Evolutionary conservation across 2,888 invertebrate species (phyloP).

Genomic region (Lysandra bellargus): DNA sequence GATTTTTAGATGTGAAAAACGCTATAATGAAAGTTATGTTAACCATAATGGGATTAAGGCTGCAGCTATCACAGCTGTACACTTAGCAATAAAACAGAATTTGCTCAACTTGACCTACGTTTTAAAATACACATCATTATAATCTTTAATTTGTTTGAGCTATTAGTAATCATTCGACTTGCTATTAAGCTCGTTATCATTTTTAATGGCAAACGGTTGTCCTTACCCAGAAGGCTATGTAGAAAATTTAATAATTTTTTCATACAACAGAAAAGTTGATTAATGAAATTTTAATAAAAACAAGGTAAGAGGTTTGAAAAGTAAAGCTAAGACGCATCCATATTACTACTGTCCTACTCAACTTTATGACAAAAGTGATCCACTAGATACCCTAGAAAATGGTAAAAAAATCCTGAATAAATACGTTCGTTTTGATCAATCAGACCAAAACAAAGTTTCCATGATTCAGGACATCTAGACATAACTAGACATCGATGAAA

Average conservation of each 20-base stretch:
- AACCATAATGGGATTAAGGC: conserved; percentile 47
- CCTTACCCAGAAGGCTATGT: background rate
- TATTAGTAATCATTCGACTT: background rate
- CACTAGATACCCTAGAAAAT: too few species aligned
- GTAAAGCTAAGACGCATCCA: too few species aligned
- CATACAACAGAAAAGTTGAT: background rate
- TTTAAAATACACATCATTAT: conserved; percentile 25
- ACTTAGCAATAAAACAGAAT: background rate
- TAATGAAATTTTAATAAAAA: background rate
- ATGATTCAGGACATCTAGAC: background rate
- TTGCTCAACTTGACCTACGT: background rate
- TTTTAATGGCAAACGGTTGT: background rate
- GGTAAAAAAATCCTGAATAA: background rate
- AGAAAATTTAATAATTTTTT: background rate
- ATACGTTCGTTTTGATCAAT: background rate
- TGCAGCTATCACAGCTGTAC: background rate
- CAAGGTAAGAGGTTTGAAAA: background rate
- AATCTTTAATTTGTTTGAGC: conserved; percentile 11
- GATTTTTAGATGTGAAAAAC: conserved; percentile 57
- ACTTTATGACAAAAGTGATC: too few species aligned
- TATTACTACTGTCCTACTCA: too few species aligned
- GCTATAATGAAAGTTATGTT: conserved; percentile 48
- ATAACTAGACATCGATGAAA: background rate
- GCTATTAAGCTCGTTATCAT: background rate
- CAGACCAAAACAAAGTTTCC: too few species aligned